These are phyloP conservation scores for Panulirus ornatus DNA, from an alignment of 1,140 invertebrate genomes.

Conservation along the genomic window DNA sequence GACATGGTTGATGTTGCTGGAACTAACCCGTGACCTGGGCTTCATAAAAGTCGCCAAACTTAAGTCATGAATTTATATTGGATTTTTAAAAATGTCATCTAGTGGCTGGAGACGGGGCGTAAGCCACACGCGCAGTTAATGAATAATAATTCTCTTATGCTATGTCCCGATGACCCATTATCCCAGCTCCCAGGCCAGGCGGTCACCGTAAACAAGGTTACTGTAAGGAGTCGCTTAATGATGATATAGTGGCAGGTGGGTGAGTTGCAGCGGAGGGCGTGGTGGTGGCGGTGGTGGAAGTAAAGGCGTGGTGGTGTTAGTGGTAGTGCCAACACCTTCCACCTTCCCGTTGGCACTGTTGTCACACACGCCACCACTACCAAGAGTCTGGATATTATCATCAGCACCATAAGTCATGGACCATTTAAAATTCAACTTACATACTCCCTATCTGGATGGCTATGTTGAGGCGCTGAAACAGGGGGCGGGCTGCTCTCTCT, in stretches of 20 bases:
- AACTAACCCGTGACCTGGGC: conserved; percentile 28
- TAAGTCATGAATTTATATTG: conserved; percentile 66
- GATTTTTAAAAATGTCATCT: conserved; percentile 63
- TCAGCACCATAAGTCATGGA: too few species aligned
- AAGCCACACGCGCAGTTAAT: conserved; percentile 25
- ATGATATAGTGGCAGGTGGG: not conserved
- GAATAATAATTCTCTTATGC: conserved; percentile 31
- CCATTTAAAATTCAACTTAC: too few species aligned
- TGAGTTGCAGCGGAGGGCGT: too few species aligned
- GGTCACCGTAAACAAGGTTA: not conserved
- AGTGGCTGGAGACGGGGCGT: conserved; percentile 11
- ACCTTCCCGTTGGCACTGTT: too few species aligned
- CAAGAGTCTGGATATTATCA: too few species aligned
- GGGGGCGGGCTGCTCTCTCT: too few species aligned
- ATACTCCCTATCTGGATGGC: too few species aligned
- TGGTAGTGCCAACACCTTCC: too few species aligned
- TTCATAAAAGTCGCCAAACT: conserved; percentile 63
- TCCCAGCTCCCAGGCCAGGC: not conserved
- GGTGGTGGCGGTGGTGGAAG: too few species aligned
- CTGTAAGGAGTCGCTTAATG: not conserved
- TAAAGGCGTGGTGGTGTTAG: too few species aligned
- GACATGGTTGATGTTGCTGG: conserved; percentile 36
- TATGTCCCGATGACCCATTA: not conserved
- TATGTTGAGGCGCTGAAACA: too few species aligned
- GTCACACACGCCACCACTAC: too few species aligned